These are phyloP conservation scores for Drosophila miranda DNA, from an alignment of 1,140 invertebrate genomes.

Conservation along the genomic window DNA sequence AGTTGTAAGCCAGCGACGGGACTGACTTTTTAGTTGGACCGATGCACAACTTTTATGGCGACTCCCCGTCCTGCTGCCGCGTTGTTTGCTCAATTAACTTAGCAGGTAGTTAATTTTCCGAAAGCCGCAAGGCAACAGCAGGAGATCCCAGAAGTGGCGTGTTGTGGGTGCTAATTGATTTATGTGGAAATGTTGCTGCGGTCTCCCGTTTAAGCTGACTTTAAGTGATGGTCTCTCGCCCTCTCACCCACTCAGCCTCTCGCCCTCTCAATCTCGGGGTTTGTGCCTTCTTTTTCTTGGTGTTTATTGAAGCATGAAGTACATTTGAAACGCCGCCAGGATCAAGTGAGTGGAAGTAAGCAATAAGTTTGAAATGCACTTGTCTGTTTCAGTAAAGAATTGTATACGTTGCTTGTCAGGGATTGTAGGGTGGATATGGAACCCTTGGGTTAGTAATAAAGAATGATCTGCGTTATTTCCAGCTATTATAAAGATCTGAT, in stretches of 20 bases:
- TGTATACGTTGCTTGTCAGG: slow-evolving; percentile 24
- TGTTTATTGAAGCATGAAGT: slow-evolving; percentile 46
- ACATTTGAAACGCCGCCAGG: slow-evolving; percentile 51
- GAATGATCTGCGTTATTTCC: no score
- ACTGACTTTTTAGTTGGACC: slow-evolving; percentile 67
- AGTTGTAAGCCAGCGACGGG: slow-evolving; percentile 65
- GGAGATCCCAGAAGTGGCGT: slow-evolving; percentile 6
- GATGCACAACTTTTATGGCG: slow-evolving; percentile 65
- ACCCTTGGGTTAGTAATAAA: background rate
- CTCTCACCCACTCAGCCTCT: background rate
- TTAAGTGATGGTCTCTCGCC: slow-evolving; percentile 23
- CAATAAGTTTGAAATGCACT: slow-evolving; percentile 49
- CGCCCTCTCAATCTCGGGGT: background rate
- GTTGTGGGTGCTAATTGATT: slow-evolving; percentile 69
- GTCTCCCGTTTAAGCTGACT: slow-evolving; percentile 30
- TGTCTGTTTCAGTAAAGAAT: slow-evolving; percentile 42
- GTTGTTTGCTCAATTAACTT: slow-evolving; percentile 81
- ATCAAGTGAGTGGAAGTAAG: slow-evolving; percentile 43
- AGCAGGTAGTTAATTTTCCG: slow-evolving; percentile 79
- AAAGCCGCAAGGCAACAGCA: slow-evolving; percentile 47
- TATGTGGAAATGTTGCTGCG: slow-evolving; percentile 41
- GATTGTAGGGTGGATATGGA: slow-evolving; percentile 9
- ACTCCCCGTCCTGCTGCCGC: slow-evolving; percentile 29
- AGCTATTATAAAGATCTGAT: no score
- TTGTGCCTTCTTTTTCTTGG: background rate